Base-by-base conservation (phyloP, 2,113 vertebrate species). In the Ramphastos sulfuratus region DNA sequence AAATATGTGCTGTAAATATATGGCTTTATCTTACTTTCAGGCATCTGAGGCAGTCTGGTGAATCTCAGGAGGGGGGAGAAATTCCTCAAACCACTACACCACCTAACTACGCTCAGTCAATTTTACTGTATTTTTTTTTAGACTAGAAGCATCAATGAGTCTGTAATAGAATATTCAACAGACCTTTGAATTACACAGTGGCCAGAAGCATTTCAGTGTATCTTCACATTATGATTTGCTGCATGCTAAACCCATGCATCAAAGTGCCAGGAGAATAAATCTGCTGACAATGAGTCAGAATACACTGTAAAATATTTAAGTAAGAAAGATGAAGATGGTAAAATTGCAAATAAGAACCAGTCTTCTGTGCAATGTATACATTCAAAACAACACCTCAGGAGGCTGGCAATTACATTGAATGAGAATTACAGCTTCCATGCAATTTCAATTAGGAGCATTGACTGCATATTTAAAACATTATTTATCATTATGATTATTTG, bases 371-470 rank as follows among this genome's bases (percentile, higher is more conserved):
- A 87, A 86, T 12, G 7, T 67, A 75, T 67, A 81, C 48, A 86
- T 91, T 94, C 79, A 75, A 91, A 94, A 90, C 65, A 94, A 69
- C 67, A 86, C 60, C 91, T 92, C 73, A 72, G 39, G 39, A 90
- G 69, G 50, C 85, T 58, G 91, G 87, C 89, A 86, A 92, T 90
- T 94, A 92, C 14, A 37, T 85, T 86, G 92, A 92, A 96, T 74
- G 82, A 95, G 79, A 87, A 91, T 52, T 75, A 90, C 74, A 81
- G 81, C 92, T 82, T 92, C 72, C 64, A 93, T 7, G 72, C 87
- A 94, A 94, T 91, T 94, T 94, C 65, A 90, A 85, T 94, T 81
- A 91, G 42, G 30, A 83, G 54, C 69, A 83, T 61, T 91, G 94
- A 58, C 69, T 31, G 37, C 31, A 33, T 85, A 87, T 91, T 94